Evolutionary conservation across 2,113 vertebrate genomes (phyloP), one percentile per base, ranked within the genome.

Genomic region (Paedocypris sp.): DNA sequence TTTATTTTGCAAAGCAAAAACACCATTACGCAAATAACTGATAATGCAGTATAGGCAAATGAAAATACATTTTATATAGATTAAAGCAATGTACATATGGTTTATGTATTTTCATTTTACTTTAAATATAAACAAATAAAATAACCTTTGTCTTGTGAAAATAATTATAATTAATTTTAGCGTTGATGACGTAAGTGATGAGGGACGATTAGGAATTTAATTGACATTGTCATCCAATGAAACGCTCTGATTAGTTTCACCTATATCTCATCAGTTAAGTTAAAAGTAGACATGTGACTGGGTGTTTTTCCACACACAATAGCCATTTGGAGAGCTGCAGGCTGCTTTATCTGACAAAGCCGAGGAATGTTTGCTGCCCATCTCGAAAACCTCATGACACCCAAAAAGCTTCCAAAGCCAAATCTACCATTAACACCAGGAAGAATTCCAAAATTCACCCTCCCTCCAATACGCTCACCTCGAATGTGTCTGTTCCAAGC

Each of bases 381-480:
- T 29, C 6, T 13, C 16, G 15, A 29, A 28, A 49, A 48, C 43
- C 57, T 20, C 10, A 20, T 42, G 35, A 22, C 39, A 6, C 20
- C 35, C 9, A 72, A 59, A 25, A 45, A 50, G 12, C 31, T 67
- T 0, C 46, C 60, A 16, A 57, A 77, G 25, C 56, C 63, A 38
- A 54, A 25, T 25, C 39, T 80, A 28, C 62, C 75, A 28, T 56
- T 84, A 53, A 85, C 84, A 2, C 84, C 81, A 1, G 75, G 81
- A 35, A 58, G 70, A 12, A 73, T 81, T 5, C 81, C 82, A 0
- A 15, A 4, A 19, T 86, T 84, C 47, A 9, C 69, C 11, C 33
- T 80, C 56, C 81, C 77, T 2, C 56, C 73, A 19, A 68, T 9
- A 2, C 7, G 32, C 5, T 66, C 68, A 43, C 56, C 62, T 42